Evolutionary conservation across 2,888 invertebrate genomes (phyloP).

Genomic region (Ormyrus thymus): DNA sequence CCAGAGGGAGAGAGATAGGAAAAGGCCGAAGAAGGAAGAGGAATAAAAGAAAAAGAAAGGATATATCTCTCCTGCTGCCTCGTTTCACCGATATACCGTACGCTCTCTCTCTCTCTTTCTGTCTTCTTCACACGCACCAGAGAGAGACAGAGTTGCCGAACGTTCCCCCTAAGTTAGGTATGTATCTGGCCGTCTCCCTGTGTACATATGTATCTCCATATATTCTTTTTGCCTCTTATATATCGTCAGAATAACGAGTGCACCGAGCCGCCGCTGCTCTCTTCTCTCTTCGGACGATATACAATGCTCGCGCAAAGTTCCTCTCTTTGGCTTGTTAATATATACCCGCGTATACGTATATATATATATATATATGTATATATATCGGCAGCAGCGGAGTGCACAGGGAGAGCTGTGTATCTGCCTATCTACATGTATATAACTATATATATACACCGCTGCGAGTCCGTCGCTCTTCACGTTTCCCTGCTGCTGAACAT

Average conservation of each 20-base stretch:
- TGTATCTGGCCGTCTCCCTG: not conserved
- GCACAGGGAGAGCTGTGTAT: too few species aligned
- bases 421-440: too few species aligned
- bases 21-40: conserved; percentile 1
- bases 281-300: not conserved
- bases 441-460: too few species aligned
- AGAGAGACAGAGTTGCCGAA: not conserved
- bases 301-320: not conserved
- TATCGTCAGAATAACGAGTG: not conserved
- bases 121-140: not conserved
- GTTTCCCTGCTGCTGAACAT: too few species aligned
- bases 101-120: conserved; percentile 24
- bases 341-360: not conserved
- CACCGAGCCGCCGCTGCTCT: not conserved
- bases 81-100: conserved; percentile 22
- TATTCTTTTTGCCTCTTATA: conserved; percentile 12
- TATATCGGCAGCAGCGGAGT: too few species aligned
- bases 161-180: conserved; percentile 14
- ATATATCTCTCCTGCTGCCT: conserved; percentile 21
- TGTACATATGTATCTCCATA: not conserved
- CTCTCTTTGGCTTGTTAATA: conserved; percentile 4
- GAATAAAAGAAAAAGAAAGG: conserved; percentile 30
- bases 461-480: too few species aligned
- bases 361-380: too few species aligned
- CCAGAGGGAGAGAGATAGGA: conserved; percentile 18